Percentiles rank a stretch among this genome's conserved stretches.
Conservation (phyloP, 2,113 vertebrate genomes). For the Vulpes lagopus region DNA sequence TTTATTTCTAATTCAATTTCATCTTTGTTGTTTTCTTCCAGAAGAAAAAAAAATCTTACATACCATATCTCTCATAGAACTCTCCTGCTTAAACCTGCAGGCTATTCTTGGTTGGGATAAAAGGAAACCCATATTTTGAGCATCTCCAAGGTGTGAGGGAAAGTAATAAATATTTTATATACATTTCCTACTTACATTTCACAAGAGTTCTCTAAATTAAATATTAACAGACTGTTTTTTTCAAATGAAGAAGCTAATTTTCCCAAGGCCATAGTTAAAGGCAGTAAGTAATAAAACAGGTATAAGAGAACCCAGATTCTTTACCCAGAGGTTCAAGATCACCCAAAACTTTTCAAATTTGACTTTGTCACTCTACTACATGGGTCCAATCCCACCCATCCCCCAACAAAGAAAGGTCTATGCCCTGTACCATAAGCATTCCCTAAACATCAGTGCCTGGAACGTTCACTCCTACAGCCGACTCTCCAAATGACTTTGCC, state of each 20-base stretch:
- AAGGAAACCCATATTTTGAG: not conserved
- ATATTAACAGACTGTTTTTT: not conserved
- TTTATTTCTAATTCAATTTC: not conserved
- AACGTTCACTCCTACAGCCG: not conserved
- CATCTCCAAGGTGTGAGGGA: not conserved
- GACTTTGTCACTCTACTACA: not conserved
- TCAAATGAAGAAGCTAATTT: not conserved
- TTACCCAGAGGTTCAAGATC: not conserved
- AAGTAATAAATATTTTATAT: not conserved
- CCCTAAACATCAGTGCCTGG: not conserved
- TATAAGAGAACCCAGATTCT: not conserved
- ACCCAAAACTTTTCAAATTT: not conserved
- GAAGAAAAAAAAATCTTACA: not conserved
- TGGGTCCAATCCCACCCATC: not conserved
- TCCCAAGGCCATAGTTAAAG: not conserved
- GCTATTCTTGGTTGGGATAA: not conserved
- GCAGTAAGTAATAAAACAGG: not conserved
- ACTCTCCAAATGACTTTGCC: not conserved
- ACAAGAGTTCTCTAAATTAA: not conserved
- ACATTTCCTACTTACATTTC: not conserved
- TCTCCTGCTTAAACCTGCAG: not conserved
- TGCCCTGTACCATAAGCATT: too few species aligned
- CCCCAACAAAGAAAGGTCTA: fast-evolving
- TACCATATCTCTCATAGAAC: not conserved
- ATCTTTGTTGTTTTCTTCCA: not conserved